Conservation (phyloP, 2,797 vertebrate genomes). For the Hyperoplus lanceolatus region DNA sequence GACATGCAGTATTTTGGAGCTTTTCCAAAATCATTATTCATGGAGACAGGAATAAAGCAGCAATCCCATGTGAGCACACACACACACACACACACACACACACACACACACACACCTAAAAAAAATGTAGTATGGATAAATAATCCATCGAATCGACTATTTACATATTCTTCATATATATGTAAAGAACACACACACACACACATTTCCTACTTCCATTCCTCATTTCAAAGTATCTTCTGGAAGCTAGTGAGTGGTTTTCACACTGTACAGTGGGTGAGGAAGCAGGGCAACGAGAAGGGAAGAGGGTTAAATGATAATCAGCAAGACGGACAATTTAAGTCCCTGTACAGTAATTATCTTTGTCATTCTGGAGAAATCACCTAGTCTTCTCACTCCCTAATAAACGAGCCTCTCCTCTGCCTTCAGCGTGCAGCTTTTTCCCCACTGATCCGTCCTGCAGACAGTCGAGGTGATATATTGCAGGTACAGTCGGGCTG, state of each 20-base stretch:
- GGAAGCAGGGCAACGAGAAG: slow-evolving; percentile 50
- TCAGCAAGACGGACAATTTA: slow-evolving; percentile 68
- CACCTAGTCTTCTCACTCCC: slow-evolving; percentile 60
- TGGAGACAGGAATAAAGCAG: slow-evolving; percentile 59
- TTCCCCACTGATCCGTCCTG: slow-evolving; percentile 71
- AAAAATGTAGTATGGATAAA: too few species aligned
- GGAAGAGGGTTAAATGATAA: slow-evolving; percentile 74
- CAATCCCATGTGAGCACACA: slow-evolving; percentile 29
- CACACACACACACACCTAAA: too few species aligned
- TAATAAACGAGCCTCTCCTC: slow-evolving; percentile 73
- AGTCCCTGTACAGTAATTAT: slow-evolving; percentile 77
- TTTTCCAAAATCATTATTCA: slow-evolving; percentile 54
- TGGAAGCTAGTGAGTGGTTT: slow-evolving; percentile 24
- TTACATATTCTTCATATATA: too few species aligned
- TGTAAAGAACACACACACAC: neutral
- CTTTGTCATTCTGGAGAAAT: slow-evolving; percentile 75
- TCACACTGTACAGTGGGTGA: slow-evolving; percentile 30
- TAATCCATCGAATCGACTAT: too few species aligned
- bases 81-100: slow-evolving; percentile 6
- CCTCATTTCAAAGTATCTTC: slow-evolving; percentile 24
- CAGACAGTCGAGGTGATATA: slow-evolving; percentile 72
- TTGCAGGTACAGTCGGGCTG: slow-evolving; percentile 70
- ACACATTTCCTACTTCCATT: slow-evolving; percentile 15
- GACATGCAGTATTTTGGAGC: slow-evolving; percentile 40
- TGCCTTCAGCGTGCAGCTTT: slow-evolving; percentile 62